phyloP scores from a whole-genome alignment of 1,140 invertebrate species.

The Copidosoma floridanum region DNA sequence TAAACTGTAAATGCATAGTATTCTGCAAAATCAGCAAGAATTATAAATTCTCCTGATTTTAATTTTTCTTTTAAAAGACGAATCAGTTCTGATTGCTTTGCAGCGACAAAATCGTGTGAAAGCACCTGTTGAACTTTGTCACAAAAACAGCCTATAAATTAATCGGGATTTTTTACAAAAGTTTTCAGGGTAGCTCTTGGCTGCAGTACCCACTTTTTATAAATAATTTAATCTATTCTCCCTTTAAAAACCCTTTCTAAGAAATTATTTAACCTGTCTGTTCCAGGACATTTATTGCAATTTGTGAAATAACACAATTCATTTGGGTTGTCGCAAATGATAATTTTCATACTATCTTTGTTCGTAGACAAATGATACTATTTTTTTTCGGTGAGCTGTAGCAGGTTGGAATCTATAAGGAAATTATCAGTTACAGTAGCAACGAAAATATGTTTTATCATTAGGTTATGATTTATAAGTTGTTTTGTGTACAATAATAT shows the following conservation, averaged over 20 bases:
- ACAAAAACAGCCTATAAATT: slow-evolving; percentile 2
- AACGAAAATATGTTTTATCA: too few species aligned
- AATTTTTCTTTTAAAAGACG: too few species aligned
- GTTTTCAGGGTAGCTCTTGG: background rate
- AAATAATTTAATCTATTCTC: background rate
- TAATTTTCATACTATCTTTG: background rate
- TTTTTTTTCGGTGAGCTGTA: too few species aligned
- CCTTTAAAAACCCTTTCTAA: background rate
- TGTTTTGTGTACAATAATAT: too few species aligned
- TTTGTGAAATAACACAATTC: slow-evolving; percentile 5
- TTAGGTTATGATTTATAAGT: too few species aligned
- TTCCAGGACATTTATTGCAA: background rate
- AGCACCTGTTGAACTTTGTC: background rate
- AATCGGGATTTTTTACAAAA: background rate
- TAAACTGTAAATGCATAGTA: slow-evolving; percentile 13
- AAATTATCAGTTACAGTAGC: too few species aligned
- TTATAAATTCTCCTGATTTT: slow-evolving; percentile 16
- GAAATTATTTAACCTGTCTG: background rate
- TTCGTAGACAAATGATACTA: background rate
- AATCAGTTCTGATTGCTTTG: slow-evolving; percentile 4
- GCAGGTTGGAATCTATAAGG: too few species aligned
- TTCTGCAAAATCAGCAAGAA: slow-evolving; percentile 24
- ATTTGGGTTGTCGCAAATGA: background rate
- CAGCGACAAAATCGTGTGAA: slow-evolving; percentile 21
- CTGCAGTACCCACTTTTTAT: slow-evolving; percentile 11